Conservation (phyloP, 2,888 invertebrate species). For the Bursaphelenchus okinawaensis region DNA sequence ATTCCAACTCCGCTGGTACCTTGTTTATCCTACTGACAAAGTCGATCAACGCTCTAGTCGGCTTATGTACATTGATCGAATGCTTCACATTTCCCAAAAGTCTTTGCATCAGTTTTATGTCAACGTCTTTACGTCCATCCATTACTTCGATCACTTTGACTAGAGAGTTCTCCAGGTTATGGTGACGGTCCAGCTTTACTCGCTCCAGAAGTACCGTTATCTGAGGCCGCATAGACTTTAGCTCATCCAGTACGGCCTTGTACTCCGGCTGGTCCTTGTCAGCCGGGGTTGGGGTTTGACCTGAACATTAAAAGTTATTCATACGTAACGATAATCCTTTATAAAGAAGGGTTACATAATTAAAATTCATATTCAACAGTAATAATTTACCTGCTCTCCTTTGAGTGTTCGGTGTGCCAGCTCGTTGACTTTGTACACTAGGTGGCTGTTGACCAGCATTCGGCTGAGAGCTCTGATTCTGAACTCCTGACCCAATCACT, state of each 20-base stretch:
- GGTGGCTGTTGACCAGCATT: background rate
- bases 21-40: background rate
- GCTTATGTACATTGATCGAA: background rate
- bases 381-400: background rate
- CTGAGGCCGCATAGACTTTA: conserved; percentile 5
- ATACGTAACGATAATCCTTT: background rate
- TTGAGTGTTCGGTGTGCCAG: background rate
- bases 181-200: conserved; percentile 11
- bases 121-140: conserved; percentile 16
- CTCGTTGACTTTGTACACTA: background rate
- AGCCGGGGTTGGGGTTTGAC: background rate
- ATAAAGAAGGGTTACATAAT: too few species aligned
- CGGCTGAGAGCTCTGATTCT: background rate
- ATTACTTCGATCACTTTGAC: conserved; percentile 20
- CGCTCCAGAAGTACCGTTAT: conserved; percentile 16
- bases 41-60: background rate
- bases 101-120: conserved; percentile 6
- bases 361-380: background rate
- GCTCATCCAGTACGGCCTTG: conserved; percentile 12
- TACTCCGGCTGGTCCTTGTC: conserved; percentile 21
- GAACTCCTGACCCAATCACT: background rate
- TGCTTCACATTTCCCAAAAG: conserved; percentile 3
- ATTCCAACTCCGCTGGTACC: conserved; percentile 1
- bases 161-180: conserved; percentile 17
- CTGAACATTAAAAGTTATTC: background rate